These are phyloP conservation scores for Mixornis gularis DNA, from an alignment of 2,113 vertebrate species.

Conservation along the genomic window DNA sequence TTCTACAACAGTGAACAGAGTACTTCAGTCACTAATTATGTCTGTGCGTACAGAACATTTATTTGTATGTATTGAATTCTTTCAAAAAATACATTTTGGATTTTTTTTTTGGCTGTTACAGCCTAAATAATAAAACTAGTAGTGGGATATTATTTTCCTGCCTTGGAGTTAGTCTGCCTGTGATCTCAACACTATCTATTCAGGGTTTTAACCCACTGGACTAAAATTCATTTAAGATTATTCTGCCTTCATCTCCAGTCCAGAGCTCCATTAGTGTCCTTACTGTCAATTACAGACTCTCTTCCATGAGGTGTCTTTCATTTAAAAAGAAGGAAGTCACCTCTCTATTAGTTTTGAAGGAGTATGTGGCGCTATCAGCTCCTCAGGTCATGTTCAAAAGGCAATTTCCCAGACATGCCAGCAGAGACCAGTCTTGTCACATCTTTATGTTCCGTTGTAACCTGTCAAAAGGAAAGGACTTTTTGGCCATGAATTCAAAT, in stretches of 20 bases:
- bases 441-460: neutral
- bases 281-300: neutral
- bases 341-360: neutral
- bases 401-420: neutral
- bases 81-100: neutral
- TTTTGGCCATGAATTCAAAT: neutral
- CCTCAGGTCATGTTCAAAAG: neutral
- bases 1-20: neutral
- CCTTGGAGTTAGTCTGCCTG: neutral
- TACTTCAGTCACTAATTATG: neutral
- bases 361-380: neutral
- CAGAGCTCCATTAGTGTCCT: neutral
- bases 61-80: neutral
- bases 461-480: neutral
- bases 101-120: neutral
- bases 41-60: neutral
- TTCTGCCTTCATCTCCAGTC: neutral
- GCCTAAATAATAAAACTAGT: neutral
- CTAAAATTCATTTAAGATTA: neutral
- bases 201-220: neutral
- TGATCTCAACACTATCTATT: neutral
- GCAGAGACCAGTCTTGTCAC: conserved; percentile 24
- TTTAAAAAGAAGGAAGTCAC: neutral
- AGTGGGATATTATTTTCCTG: neutral
- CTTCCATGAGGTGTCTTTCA: neutral